A percentile compares a stretch with the other conserved stretches of the same genome.
These are phyloP conservation scores for Lomographa bimaculata DNA, from an alignment of 2,888 invertebrate genomes.

Conservation along the genomic window DNA sequence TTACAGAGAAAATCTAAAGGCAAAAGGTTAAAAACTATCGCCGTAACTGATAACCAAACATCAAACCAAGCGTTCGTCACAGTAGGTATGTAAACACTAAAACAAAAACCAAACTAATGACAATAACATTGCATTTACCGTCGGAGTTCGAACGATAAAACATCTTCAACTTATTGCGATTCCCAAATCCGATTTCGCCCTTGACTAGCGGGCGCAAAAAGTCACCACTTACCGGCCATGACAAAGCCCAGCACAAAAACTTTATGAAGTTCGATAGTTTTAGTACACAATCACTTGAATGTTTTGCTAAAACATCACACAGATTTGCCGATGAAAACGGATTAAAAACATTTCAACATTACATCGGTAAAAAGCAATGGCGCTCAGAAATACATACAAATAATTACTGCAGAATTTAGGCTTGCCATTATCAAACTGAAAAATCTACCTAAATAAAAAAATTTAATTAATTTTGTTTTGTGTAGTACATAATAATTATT, in stretches of 20 bases:
- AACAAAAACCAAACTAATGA: constrained; percentile 78
- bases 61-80: constrained; percentile 68
- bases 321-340: constrained; percentile 83
- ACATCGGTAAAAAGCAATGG: constrained; percentile 83
- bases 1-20: constrained; percentile 56
- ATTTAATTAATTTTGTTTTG: no score
- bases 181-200: constrained; percentile 83
- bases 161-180: constrained; percentile 83
- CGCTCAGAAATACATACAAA: constrained; percentile 80
- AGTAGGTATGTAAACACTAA: constrained; percentile 69
- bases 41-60: constrained; percentile 75
- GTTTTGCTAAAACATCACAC: constrained; percentile 82
- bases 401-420: constrained; percentile 74
- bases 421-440: constrained; percentile 53
- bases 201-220: constrained; percentile 83
- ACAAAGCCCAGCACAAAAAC: constrained; percentile 86
- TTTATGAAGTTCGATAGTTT: constrained; percentile 80
- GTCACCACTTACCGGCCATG: constrained; percentile 92
- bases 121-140: constrained; percentile 84
- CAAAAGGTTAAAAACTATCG: constrained; percentile 71
- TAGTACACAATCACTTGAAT: constrained; percentile 78
- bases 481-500: no score
- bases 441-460: no score
- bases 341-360: constrained; percentile 84
- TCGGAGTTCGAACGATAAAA: constrained; percentile 84